Evolutionary conservation across 2,888 invertebrate genomes (phyloP), one percentile per base, ranked within the genome.

Genomic region (Parnassius orleans): DNA sequence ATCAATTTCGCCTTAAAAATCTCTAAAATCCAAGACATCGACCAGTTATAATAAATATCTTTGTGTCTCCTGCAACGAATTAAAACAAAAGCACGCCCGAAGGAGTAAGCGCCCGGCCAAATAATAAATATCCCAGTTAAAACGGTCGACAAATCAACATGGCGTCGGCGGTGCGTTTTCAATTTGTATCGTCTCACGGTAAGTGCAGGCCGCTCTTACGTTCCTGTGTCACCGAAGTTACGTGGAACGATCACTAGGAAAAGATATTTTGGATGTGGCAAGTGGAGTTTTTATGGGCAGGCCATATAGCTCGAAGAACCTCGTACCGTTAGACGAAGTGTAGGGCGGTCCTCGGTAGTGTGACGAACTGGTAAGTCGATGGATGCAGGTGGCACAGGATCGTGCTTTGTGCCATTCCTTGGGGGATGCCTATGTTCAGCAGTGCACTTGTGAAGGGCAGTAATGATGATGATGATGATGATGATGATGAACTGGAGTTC

Each of bases 71-170:
- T 51, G 14, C 57, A 43, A n/a, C 43, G 42, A 62, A 62, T 57
- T 62, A 57, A 53, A 62, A 62, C 57, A 62, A 62, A 57, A 48
- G 48, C 9, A 62, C 47, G 52, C 44, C 46, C 9, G 3, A 15
- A 24, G 47, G 33, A 43, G 53, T 24, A 57, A 61, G 53, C 15
- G 53, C 24, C 14, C 24, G 57, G 46, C 15, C 42, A 19, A 43
- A 53, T 55, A 55, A 54, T 61, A 65, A 61, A 68, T 67, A 69
- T 65, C 66, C 62, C 65, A 57, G 68, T 66, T 67, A 62, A 63
- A 65, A 67, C 66, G 73, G 78, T 78, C 83, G 78, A 88, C 88
- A 88, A 87, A 87, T 88, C 87, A 84, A 78, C 80, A 88, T 87
- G 57, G 84, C 83, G 85, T 84, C 81, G 82, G 78, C 79, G 33